These are phyloP conservation scores for Eidolon dupreanum DNA, from an alignment of 2,797 vertebrate genomes.

Conservation along the genomic window DNA sequence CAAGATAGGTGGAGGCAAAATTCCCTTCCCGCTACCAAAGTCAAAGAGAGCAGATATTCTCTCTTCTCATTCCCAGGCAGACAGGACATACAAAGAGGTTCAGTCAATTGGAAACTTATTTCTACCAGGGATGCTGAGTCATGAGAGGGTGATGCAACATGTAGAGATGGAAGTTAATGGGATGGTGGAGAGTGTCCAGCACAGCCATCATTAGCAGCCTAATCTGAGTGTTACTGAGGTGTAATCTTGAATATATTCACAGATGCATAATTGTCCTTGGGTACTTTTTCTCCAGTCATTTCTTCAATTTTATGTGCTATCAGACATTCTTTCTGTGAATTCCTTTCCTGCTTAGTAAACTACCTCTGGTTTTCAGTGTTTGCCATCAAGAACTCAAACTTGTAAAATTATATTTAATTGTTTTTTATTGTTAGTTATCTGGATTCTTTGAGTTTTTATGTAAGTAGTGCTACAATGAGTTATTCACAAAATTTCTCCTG, in stretches of 20 bases:
- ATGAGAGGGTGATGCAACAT: background rate
- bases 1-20: background rate
- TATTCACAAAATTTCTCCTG: background rate
- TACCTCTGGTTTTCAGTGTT: background rate
- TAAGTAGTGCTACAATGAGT: background rate
- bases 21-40: background rate
- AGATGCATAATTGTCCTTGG: background rate
- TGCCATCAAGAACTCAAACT: background rate
- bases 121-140: background rate
- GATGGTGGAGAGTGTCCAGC: background rate
- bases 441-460: slow-evolving; percentile 6
- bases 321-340: background rate
- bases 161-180: background rate
- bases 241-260: background rate
- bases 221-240: background rate
- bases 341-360: background rate
- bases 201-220: background rate
- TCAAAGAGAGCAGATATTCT: background rate
- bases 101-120: background rate
- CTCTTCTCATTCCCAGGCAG: background rate
- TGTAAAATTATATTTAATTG: background rate
- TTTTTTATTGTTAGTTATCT: background rate
- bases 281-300: background rate
- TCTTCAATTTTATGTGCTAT: background rate
- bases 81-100: background rate